Evolutionary conservation across 2,888 invertebrate genomes (phyloP), one percentile per base, ranked within the genome.

Genomic region (Lithophane leautieri): DNA sequence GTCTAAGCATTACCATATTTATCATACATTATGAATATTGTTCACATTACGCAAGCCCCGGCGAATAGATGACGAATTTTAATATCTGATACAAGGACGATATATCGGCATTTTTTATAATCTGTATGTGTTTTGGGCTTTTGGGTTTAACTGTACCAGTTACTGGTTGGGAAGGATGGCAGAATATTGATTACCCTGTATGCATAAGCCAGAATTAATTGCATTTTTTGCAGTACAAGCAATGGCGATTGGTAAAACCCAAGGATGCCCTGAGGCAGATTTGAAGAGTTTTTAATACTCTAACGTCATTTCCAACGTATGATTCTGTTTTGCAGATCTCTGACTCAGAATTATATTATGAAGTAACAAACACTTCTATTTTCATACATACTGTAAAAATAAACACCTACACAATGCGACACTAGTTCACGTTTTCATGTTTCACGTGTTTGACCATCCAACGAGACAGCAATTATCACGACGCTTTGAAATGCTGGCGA

Each of bases 11-110:
- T 85, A 86, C 74, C 84, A 88, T 88, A 86, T 76, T 88, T 83
- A 85, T 69, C 81, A 86, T 86, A 84, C 74, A 78, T 76, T 84
- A 87, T 90, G 67, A 79, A 87, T 83, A 84, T 79, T 80, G 70
- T 74, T 70, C 72, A 79, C 56, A 78, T 92, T 90, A 89, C 88
- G 89, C 89, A 90, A 92, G 62, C 54, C 76, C 54, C 52, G 56
- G 77, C 80, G 77, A 83, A 87, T 84, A 73, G 72, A 79, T 78
- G 78, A 82, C 87, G 86, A 86, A 88, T 85, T 88, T 90, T 78
- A 88, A 89, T 86, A 90, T 87, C 80, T 86, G 87, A 89, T 78
- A 91, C 92, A 91, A 92, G 92, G 92, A 83, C 86, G 70, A 61
- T 65, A 25, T 60, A 76, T 78, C 73, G n/a, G 76, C 72, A 50